Evolutionary conservation across 53 echinoderm and acorn worm species (phyloP), one percentile per base, ranked within the genome.

Genomic region (Echinarachnius parma): DNA sequence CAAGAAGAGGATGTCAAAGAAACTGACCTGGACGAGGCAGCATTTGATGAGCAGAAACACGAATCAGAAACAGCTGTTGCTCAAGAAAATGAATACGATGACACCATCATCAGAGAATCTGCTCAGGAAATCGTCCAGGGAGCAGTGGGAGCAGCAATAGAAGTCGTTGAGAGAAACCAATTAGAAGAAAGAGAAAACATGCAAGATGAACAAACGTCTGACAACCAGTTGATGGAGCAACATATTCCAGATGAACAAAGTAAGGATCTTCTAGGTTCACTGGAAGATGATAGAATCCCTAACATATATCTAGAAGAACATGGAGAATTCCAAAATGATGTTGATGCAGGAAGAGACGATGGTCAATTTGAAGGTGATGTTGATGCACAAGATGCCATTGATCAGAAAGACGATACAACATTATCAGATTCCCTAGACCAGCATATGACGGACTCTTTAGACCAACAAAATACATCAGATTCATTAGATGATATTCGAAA

Each of bases 321-420:
- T 31, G 63, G 28, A 11, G 50, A 69, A 31, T 49, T 50, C 37
- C 56, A 34, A 57, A 72, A 55, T 32, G 74, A 72, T 78, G 39
- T 62, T 24, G 49, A 55, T 61, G 32, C 32, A 36, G 81, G 54
- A 20, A 42, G 18, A 61, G 44, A 32, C 9, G 76, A 64, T 52
- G 31, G 31, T 49, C 32, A 31, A 33, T 11, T 52, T 32, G 68
- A 28, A 33, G 68, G 31, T 28, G 50, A 66, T 25, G 2, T 14
- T 0, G 23, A 24, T 27, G 4, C 33, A 35, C 3, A 22, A 28
- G 53, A 37, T 31, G 46, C 53, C 14, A 14, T 25, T 25, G 66
- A 59, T 16, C 53, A 42, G 14, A 42, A 52, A 62, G 72, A 70
- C 21, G 81, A 86, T 50, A 26, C 80, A 74, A 78, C 81, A 3